phyloP scores from a whole-genome alignment of 2,888 invertebrate genomes.

The Chloroclystis v-ata region DNA sequence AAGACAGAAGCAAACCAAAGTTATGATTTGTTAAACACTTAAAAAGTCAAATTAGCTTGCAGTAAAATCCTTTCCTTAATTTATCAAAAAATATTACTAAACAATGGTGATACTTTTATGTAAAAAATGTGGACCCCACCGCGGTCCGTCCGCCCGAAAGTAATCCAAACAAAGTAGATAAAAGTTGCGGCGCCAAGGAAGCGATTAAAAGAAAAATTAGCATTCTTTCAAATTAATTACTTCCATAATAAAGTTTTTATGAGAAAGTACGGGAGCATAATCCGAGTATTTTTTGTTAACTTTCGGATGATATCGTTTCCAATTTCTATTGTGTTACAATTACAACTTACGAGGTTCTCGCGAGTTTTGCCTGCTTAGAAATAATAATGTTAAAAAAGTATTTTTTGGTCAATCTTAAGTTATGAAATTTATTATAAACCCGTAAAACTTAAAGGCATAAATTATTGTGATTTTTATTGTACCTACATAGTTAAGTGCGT shows the following conservation, averaged over 20 bases:
- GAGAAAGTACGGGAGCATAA: constrained; percentile 53
- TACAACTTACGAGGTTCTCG: too few species aligned
- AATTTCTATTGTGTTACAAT: constrained; percentile 28
- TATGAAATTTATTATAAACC: too few species aligned
- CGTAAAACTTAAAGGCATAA: too few species aligned
- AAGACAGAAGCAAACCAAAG: too few species aligned
- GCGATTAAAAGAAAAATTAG: constrained; percentile 76
- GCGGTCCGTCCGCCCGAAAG: constrained; percentile 62
- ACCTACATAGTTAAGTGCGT: too few species aligned
- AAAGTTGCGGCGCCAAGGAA: constrained; percentile 72
- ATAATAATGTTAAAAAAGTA: too few species aligned
- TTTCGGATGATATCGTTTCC: constrained; percentile 35
- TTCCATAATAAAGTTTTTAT: constrained; percentile 68
- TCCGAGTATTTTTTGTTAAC: constrained; percentile 46
- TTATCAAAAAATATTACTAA: constrained; percentile 4
- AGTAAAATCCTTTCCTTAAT: not conserved
- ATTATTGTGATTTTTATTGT: too few species aligned
- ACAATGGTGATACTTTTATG: constrained; percentile 35
- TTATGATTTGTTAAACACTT: not conserved
- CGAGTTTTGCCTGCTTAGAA: too few species aligned
- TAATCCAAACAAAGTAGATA: constrained; percentile 76
- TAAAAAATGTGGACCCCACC: constrained; percentile 54
- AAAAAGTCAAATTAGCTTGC: not conserved
- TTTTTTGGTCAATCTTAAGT: too few species aligned
- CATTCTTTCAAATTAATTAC: constrained; percentile 76